These are phyloP conservation scores for Rhyacophila evoluta DNA, from an alignment of 2,888 invertebrate species.

Conservation along the genomic window DNA sequence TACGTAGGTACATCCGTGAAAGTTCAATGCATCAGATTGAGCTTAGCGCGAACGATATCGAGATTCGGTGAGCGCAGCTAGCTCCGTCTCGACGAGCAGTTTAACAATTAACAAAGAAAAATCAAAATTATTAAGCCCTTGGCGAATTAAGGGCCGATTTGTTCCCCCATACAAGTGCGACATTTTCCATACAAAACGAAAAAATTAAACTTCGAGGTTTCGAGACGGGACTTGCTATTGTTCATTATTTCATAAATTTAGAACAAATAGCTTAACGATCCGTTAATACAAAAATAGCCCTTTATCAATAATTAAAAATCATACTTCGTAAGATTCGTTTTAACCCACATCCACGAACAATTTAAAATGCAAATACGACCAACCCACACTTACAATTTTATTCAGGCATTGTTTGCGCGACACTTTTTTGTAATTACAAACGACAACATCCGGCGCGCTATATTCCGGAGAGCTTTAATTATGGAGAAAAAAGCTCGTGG, in stretches of 20 bases:
- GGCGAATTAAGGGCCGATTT: no score
- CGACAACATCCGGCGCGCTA: conserved; percentile 3
- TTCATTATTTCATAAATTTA: no score
- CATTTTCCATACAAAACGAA: no score
- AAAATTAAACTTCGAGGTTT: no score
- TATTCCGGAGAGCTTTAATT: conserved; percentile 7
- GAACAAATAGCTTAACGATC: background rate
- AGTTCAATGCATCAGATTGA: no score
- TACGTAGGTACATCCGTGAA: no score
- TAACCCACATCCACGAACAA: background rate
- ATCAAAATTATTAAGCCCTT: no score
- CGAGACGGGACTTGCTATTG: no score
- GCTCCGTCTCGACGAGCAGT: background rate
- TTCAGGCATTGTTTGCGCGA: conserved; percentile 1
- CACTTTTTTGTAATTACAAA: conserved; percentile 23
- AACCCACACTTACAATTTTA: background rate
- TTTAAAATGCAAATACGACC: conserved; percentile 19
- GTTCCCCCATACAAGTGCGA: no score
- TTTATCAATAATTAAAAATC: conserved; percentile 22
- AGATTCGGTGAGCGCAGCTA: no score
- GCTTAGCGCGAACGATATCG: no score
- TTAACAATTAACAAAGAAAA: no score
- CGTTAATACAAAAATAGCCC: background rate
- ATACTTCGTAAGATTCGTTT: background rate
- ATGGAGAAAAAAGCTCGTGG: background rate